Percentiles rank a stretch among this genome's conserved stretches.
These are phyloP conservation scores for Misgurnus anguillicaudatus DNA, from an alignment of 2,113 vertebrate species.

Conservation along the genomic window DNA sequence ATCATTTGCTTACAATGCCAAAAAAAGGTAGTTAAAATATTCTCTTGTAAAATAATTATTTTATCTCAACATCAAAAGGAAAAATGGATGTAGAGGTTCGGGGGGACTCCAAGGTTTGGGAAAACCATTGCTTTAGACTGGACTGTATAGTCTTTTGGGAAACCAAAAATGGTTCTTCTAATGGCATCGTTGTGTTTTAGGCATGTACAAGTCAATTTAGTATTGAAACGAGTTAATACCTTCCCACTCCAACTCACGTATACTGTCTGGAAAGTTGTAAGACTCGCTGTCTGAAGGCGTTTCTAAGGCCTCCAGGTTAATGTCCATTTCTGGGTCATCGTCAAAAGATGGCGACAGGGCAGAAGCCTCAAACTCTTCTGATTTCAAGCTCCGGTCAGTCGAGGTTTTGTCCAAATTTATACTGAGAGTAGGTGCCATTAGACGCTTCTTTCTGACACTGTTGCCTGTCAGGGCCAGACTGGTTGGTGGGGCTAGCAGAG, in stretches of 20 bases:
- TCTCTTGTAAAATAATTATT: too few relatives aligned
- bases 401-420: conserved; percentile 64
- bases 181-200: too few relatives aligned
- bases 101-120: too few relatives aligned
- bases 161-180: too few relatives aligned
- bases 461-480: conserved; percentile 72
- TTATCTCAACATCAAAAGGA: too few relatives aligned
- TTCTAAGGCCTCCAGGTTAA: conserved; percentile 81
- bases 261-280: conserved; percentile 70
- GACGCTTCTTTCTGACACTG: conserved; percentile 72
- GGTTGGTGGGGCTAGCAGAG: conserved; percentile 64
- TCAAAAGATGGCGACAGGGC: conserved; percentile 57
- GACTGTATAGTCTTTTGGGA: too few relatives aligned
- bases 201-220: background rate
- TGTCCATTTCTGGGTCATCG: conserved; percentile 70
- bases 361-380: conserved; percentile 49
- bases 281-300: conserved; percentile 82
- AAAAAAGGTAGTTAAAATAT: too few relatives aligned
- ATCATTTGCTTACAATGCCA: too few relatives aligned
- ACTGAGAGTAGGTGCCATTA: conserved; percentile 72
- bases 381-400: conserved; percentile 53
- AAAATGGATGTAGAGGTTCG: too few relatives aligned
- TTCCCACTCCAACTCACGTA: conserved; percentile 82
- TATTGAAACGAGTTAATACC: conserved; percentile 58
- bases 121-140: too few relatives aligned